phyloP scores from a whole-genome alignment of 2,113 vertebrate genomes.

The Percina caprodes region DNA sequence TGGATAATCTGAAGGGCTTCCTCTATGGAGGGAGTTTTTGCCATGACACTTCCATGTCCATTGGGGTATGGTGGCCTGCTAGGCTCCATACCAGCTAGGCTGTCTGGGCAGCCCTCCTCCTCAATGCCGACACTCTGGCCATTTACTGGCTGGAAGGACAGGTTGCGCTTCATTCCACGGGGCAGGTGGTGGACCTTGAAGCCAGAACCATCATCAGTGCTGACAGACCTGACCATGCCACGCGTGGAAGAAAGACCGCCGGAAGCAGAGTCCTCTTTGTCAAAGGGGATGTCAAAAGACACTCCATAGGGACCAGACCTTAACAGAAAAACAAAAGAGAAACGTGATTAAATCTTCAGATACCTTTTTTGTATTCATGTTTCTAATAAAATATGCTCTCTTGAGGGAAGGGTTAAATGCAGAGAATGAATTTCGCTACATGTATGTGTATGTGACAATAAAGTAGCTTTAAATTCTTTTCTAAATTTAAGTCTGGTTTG shows the following conservation, averaged over 20 bases:
- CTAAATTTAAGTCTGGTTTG: neutral
- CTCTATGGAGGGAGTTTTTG: constrained; percentile 89
- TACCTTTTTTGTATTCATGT: neutral
- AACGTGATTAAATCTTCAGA: neutral
- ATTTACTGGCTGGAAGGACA: constrained; percentile 93
- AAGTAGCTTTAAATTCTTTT: neutral
- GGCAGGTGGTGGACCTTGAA: constrained; percentile 85
- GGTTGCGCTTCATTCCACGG: constrained; percentile 88
- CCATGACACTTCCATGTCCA: constrained; percentile 82
- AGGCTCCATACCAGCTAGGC: constrained; percentile 68
- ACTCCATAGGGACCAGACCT: constrained; percentile 95
- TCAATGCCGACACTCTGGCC: constrained; percentile 90
- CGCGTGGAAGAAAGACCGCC: constrained; percentile 73
- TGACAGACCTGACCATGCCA: constrained; percentile 92
- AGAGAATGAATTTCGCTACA: no score
- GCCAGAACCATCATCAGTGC: constrained; percentile 93
- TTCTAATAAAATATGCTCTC: no score
- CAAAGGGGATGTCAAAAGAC: constrained; percentile 97
- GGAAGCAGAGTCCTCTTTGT: constrained; percentile 87
- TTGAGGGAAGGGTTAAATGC: no score
- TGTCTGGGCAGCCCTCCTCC: constrained; percentile 86
- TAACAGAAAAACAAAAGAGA: constrained; percentile 29
- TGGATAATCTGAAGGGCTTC: constrained; percentile 96
- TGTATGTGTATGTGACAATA: no score
- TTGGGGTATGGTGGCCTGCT: constrained; percentile 57